Conservation (phyloP, 2,113 vertebrate species). For the Turnix velox region DNA sequence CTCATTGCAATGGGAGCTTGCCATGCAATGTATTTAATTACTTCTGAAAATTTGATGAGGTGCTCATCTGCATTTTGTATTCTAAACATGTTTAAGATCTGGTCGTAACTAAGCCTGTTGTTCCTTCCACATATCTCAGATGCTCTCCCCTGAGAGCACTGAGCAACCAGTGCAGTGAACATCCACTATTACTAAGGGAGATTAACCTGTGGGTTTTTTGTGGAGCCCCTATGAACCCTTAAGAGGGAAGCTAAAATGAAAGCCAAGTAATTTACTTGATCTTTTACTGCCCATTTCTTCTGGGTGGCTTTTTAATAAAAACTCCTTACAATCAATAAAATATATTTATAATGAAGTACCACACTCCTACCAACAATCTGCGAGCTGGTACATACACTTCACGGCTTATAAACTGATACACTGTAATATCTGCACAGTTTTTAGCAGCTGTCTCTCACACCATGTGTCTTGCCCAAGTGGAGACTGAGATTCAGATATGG, state of each 20-base stretch:
- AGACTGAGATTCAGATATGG: constrained; percentile 37
- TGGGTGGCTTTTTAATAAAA: constrained; percentile 36
- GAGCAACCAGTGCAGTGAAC: not conserved
- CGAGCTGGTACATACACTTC: constrained; percentile 51
- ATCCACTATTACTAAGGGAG: fast-evolving
- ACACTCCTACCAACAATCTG: constrained; percentile 63
- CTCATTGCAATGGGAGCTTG: not conserved
- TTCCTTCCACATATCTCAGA: not conserved
- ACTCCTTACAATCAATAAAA: constrained; percentile 55
- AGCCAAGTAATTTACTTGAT: constrained; percentile 15
- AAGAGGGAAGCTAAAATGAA: not conserved
- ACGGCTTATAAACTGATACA: constrained; percentile 54
- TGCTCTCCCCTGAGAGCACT: not conserved
- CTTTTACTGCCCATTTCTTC: constrained; percentile 41
- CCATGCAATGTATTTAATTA: not conserved
- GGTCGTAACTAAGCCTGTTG: not conserved
- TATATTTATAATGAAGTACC: constrained; percentile 56
- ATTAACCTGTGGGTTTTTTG: not conserved
- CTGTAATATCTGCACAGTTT: constrained; percentile 59
- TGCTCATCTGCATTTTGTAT: not conserved
- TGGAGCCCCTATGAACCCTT: not conserved
- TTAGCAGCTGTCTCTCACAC: constrained; percentile 66
- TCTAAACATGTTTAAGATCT: not conserved
- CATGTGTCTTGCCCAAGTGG: constrained; percentile 53
- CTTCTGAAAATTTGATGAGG: not conserved